These are phyloP conservation scores for Tipula lateralis DNA, from an alignment of 2,888 invertebrate genomes.

Conservation along the genomic window DNA sequence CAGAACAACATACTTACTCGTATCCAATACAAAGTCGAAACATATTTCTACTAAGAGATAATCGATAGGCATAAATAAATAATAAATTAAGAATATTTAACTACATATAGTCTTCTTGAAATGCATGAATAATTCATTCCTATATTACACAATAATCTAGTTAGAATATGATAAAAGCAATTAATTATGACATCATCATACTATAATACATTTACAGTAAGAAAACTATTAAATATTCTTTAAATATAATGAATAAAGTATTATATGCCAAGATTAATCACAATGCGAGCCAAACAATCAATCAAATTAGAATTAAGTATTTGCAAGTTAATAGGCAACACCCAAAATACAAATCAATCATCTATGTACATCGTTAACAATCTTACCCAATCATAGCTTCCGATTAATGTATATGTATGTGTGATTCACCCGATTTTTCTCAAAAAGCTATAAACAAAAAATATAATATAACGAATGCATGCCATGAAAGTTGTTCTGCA, in stretches of 20 bases:
- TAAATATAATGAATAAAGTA: not conserved
- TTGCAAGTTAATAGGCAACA: not conserved
- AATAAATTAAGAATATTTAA: not conserved
- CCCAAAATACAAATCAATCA: not conserved
- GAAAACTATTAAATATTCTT: not conserved
- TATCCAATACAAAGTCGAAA: no score
- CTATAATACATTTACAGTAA: not conserved
- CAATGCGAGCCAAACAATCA: not conserved
- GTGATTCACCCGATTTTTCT: not conserved
- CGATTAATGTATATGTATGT: not conserved
- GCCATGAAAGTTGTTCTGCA: not conserved
- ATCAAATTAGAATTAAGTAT: not conserved
- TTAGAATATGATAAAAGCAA: not conserved
- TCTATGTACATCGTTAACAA: not conserved
- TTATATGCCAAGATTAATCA: not conserved
- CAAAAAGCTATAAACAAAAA: not conserved
- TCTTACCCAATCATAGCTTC: not conserved
- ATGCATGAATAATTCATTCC: not conserved
- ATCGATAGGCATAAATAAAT: not conserved
- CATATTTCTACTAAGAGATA: not conserved
- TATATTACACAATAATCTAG: not conserved
- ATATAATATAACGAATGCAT: not conserved
- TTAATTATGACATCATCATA: not conserved
- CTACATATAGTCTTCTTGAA: not conserved
- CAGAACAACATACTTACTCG: not conserved